Conservation (phyloP, 2,113 vertebrate species). For the Nibea albiflora region DNA sequence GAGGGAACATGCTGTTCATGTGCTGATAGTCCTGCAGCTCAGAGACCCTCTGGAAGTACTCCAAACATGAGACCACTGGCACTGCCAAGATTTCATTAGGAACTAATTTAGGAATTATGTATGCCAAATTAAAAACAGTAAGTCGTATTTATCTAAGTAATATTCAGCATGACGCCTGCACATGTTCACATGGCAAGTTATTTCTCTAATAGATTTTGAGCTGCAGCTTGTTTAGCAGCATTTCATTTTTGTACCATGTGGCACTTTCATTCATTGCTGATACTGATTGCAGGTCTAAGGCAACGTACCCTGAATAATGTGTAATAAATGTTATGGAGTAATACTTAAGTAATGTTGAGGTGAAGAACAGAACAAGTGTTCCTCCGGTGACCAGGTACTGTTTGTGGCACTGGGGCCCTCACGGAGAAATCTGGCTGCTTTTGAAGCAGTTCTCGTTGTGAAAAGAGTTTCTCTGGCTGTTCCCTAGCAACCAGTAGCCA, state of each 20-base stretch:
- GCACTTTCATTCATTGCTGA: not conserved
- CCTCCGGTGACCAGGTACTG: slow-evolving; percentile 25
- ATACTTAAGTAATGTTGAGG: too few species aligned
- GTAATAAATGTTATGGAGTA: too few species aligned
- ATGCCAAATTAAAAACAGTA: slow-evolving; percentile 2
- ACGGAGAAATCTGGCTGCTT: slow-evolving; percentile 59
- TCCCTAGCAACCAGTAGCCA: slow-evolving; percentile 77
- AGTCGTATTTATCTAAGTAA: slow-evolving; percentile 38
- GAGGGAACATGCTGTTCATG: slow-evolving; percentile 62
- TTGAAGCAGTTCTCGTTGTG: slow-evolving; percentile 44
- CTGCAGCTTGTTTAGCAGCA: not conserved
- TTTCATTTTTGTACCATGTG: slow-evolving; percentile 9
- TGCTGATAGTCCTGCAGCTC: slow-evolving; percentile 48
- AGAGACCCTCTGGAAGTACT: slow-evolving; percentile 50
- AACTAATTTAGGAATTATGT: slow-evolving; percentile 37
- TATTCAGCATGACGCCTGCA: not conserved
- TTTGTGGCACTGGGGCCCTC: slow-evolving; percentile 55
- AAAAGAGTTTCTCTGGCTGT: slow-evolving; percentile 68
- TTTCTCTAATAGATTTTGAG: slow-evolving; percentile 10
- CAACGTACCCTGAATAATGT: too few species aligned
- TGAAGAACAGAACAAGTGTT: not conserved
- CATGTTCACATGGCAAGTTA: not conserved
- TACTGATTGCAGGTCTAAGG: too few species aligned
- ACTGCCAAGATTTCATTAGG: slow-evolving; percentile 40
- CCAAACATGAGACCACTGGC: slow-evolving; percentile 50